phyloP scores from a whole-genome alignment of 2,113 vertebrate species.

The Asarcornis scutulata region DNA sequence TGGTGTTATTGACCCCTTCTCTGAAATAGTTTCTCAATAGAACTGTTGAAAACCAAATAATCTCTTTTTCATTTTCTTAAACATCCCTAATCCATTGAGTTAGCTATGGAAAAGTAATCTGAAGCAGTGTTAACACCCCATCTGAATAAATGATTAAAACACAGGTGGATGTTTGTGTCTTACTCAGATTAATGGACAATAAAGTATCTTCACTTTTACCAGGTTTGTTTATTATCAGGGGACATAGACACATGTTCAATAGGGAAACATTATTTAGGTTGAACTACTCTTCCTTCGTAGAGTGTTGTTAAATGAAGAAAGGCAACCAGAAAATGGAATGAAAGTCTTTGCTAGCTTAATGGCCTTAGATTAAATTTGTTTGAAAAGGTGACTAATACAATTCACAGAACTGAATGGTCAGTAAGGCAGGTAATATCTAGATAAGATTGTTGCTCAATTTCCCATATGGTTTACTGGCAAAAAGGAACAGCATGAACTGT shows the following conservation, averaged over 20 bases:
- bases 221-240: constrained; percentile 2
- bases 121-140: not conserved
- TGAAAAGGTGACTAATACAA: not conserved
- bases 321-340: not conserved
- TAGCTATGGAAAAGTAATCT: constrained; percentile 2
- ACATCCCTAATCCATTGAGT: constrained; percentile 3
- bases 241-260: not conserved
- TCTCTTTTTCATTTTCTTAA: constrained; percentile 46
- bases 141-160: constrained; percentile 29
- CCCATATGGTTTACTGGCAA: not conserved
- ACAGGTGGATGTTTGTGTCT: not conserved
- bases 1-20: constrained; percentile 25
- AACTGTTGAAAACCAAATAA: constrained; percentile 28
- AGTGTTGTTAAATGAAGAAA: not conserved
- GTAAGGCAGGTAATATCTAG: not conserved
- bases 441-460: not conserved
- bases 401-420: not conserved
- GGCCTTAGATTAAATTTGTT: not conserved
- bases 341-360: not conserved
- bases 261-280: not conserved
- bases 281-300: not conserved
- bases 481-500: not conserved
- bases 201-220: constrained; percentile 9
- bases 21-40: constrained; percentile 42
- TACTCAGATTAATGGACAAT: not conserved